Conservation (phyloP, 2,888 invertebrate species). For the Azorinus chamasolen region DNA sequence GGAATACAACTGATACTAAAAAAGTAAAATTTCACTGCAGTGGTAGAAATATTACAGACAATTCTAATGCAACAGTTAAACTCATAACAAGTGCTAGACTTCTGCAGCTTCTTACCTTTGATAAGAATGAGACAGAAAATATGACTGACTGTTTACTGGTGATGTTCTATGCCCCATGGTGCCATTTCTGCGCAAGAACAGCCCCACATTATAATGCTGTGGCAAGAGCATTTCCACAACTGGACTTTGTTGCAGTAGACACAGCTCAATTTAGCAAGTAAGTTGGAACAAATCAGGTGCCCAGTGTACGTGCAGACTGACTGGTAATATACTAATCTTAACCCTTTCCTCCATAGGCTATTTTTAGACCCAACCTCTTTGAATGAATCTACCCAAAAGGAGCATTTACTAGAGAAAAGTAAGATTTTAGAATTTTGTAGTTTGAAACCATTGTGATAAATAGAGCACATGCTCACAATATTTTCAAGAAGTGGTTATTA, state of each 20-base stretch:
- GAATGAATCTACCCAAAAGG: too few relatives aligned
- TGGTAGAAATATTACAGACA: constrained; percentile 77
- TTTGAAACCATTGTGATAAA: too few relatives aligned
- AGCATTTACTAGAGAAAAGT: too few relatives aligned
- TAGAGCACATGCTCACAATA: too few relatives aligned
- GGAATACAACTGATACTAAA: constrained; percentile 40
- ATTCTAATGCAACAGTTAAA: constrained; percentile 85
- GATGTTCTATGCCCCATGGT: constrained; percentile 95
- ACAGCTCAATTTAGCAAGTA: constrained; percentile 92
- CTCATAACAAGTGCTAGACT: constrained; percentile 91
- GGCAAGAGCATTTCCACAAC: constrained; percentile 93
- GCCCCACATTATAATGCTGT: constrained; percentile 97
- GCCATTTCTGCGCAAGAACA: constrained; percentile 95
- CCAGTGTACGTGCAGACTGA: too few relatives aligned
- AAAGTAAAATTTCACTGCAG: constrained; percentile 80
- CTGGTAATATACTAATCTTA: too few relatives aligned
- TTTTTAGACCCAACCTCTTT: too few relatives aligned
- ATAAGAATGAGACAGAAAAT: constrained; percentile 88
- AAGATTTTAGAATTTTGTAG: too few relatives aligned
- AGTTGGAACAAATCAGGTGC: constrained; percentile 49
- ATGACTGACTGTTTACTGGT: constrained; percentile 89
- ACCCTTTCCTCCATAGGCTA: too few relatives aligned
- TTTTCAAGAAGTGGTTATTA: too few relatives aligned
- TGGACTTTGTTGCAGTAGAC: constrained; percentile 95
- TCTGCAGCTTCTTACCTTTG: constrained; percentile 89